These are phyloP conservation scores for Macaria liturata DNA, from an alignment of 2,888 invertebrate species.

Conservation along the genomic window DNA sequence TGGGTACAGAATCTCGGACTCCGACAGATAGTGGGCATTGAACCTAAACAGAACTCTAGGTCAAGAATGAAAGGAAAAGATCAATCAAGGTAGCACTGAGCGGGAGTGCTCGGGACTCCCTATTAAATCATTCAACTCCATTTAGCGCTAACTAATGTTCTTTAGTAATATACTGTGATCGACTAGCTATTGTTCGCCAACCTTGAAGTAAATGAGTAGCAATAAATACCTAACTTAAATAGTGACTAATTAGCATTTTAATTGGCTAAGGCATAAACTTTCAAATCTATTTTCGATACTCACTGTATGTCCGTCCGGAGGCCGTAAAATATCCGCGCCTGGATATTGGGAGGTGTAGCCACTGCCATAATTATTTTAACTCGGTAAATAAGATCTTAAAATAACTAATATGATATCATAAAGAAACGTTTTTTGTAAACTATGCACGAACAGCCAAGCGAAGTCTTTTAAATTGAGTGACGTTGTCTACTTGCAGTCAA, in stretches of 20 bases:
- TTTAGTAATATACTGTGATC: slow-evolving; percentile 1
- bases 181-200: slow-evolving; percentile 7
- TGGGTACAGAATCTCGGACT: slow-evolving; percentile 91
- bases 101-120: slow-evolving; percentile 2
- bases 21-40: slow-evolving; percentile 88
- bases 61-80: slow-evolving; percentile 32
- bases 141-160: background rate
- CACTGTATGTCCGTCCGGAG: slow-evolving; percentile 84
- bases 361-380: slow-evolving; percentile 51
- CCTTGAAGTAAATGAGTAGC: slow-evolving; percentile 15
- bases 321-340: slow-evolving; percentile 85
- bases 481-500: slow-evolving; percentile 15
- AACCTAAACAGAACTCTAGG: slow-evolving; percentile 69
- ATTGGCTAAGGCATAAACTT: slow-evolving; percentile 10
- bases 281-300: slow-evolving; percentile 42
- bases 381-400: slow-evolving; percentile 40
- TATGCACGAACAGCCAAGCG: slow-evolving; percentile 25
- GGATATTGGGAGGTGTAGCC: slow-evolving; percentile 75
- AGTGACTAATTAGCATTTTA: slow-evolving; percentile 8
- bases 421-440: slow-evolving; percentile 35
- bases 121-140: background rate
- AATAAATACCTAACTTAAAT: slow-evolving; percentile 8
- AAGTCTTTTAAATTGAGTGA: slow-evolving; percentile 17
- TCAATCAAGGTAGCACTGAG: slow-evolving; percentile 14
- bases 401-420: slow-evolving; percentile 37